Evolutionary conservation across 2,888 invertebrate genomes (phyloP), one percentile per base, ranked within the genome.

Genomic region (Fragum sueziense): DNA sequence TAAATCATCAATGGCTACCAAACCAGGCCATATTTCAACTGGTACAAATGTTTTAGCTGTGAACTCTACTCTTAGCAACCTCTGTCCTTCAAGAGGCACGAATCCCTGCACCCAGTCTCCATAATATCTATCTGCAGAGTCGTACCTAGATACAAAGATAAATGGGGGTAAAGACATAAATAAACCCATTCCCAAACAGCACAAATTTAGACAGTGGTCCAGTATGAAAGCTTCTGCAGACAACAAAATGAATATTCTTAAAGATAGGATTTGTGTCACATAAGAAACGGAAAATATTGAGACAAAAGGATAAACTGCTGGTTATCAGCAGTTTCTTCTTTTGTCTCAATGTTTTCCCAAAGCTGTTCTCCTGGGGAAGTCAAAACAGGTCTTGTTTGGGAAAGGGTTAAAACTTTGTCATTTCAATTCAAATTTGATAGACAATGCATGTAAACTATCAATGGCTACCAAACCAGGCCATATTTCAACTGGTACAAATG

Each of bases 1-100:
- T 14, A 82, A 65, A 37, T 82, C 82, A 70, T 82, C 82, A 0
- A 82, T 11, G 34, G 76, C 74, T 0, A 75, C 78, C 7, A 75
- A 59, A 0, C 78, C 78, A 25, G 82, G 70, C 47, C 61, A 78
- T n/a, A 65, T 54, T 1, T 20, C 20, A 2, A 34, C 37, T 6
- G 75, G 69, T 22, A 54, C 37, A 22, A 17, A 57, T 9, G 59
- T 71, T 25, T 54, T 57, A 20, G 75, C 77, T 20, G 69, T 75
- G n/a, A 81, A 27, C 11, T 68, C 29, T 29, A 79, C 17, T 31
- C 31, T 22, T 3, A 79, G 62, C 0, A 20, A n/a, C 27, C 62
- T 11, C 27, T 70, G 59, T 17, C 61, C 77, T 27, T 33, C 37
- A 7, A 80, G 74, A 29, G 74, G 68, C 9, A 76, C 61, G 0